These are phyloP conservation scores for Leptoclinus maculatus DNA, from an alignment of 2,797 vertebrate species.

Conservation along the genomic window DNA sequence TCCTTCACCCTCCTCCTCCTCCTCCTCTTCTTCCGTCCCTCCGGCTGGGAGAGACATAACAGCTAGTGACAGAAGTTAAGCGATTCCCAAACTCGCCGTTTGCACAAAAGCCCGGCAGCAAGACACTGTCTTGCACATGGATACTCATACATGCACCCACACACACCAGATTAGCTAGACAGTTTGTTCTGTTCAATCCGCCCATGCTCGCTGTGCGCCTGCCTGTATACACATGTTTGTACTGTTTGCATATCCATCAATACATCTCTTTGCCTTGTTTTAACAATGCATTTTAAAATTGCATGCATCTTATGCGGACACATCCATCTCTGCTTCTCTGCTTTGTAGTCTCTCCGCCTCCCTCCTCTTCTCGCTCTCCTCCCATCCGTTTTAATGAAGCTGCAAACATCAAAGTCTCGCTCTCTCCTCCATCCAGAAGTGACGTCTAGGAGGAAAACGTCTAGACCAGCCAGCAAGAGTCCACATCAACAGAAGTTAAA, in stretches of 20 bases:
- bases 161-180: slow-evolving; percentile 18
- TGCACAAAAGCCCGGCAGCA: slow-evolving; percentile 66
- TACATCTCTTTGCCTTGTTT: background rate
- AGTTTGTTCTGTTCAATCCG: background rate
- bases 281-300: background rate
- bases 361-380: background rate
- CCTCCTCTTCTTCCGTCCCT: slow-evolving; percentile 52
- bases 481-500: slow-evolving; percentile 34
- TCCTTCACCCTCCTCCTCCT: slow-evolving; percentile 36
- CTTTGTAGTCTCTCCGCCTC: slow-evolving; percentile 4
- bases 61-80: slow-evolving; percentile 86
- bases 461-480: slow-evolving; percentile 56
- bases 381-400: slow-evolving; percentile 42
- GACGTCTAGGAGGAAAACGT: slow-evolving; percentile 45
- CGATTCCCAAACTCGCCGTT: slow-evolving; percentile 79
- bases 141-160: slow-evolving; percentile 48
- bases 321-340: background rate
- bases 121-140: slow-evolving; percentile 58
- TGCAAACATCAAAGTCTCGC: slow-evolving; percentile 41
- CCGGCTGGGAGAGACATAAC: slow-evolving; percentile 77
- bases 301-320: background rate
- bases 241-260: slow-evolving; percentile 35
- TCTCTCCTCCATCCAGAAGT: slow-evolving; percentile 16
- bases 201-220: background rate
- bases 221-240: slow-evolving; percentile 26